Evolutionary conservation across 2,797 vertebrate species (phyloP).

Genomic region (Enoplosus armatus): DNA sequence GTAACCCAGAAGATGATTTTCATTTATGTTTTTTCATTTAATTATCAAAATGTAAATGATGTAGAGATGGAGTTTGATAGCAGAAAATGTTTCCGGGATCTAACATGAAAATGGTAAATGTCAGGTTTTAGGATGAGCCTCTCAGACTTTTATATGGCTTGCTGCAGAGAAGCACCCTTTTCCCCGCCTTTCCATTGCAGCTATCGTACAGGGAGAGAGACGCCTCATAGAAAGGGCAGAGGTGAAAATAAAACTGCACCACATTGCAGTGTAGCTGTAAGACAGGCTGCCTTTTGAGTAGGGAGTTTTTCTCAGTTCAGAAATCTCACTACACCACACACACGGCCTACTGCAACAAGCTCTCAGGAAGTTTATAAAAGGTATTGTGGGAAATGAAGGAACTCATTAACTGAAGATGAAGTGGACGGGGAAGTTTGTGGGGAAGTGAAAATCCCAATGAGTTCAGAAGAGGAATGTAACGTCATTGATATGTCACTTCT

Average conservation of each 20-base stretch:
- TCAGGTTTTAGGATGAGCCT: neutral
- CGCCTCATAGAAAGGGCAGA: neutral
- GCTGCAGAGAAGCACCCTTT: neutral
- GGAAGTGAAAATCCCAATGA: neutral
- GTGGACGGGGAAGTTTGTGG: neutral
- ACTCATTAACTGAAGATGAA: neutral
- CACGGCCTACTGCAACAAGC: neutral
- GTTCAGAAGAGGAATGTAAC: too few species aligned
- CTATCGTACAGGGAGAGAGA: neutral
- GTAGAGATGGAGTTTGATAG: neutral
- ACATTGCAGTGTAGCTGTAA: neutral
- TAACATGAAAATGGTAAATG: neutral
- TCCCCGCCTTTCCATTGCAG: neutral
- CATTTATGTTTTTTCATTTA: neutral
- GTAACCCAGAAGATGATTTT: neutral
- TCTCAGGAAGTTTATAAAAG: neutral
- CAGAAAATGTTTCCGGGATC: neutral
- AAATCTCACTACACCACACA: neutral
- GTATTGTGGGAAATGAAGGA: neutral
- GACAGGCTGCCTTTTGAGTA: neutral
- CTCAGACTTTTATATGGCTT: neutral
- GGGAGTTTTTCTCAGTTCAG: neutral
- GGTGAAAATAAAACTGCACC: neutral
- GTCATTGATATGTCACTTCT: too few species aligned
- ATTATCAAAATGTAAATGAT: neutral